Conservation (phyloP, 2,113 vertebrate genomes). For the Martes martes region DNA sequence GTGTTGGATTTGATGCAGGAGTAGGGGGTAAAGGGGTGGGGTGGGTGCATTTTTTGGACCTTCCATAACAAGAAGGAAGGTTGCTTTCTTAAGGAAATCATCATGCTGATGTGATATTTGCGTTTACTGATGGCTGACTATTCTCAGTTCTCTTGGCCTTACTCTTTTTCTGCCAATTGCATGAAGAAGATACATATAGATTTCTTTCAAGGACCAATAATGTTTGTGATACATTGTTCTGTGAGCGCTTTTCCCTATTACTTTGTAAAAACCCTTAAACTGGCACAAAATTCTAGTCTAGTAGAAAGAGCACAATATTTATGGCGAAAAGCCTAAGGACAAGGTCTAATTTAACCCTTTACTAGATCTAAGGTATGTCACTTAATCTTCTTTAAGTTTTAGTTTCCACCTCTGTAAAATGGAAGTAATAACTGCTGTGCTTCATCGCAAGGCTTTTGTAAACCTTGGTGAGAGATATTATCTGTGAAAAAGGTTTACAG, state of each 20-base stretch:
- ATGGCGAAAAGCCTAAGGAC: not conserved
- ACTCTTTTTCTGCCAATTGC: not conserved
- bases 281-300: not conserved
- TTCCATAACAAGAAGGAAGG: not conserved
- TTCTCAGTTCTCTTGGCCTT: not conserved
- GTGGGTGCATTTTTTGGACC: not conserved
- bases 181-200: not conserved
- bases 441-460: not conserved
- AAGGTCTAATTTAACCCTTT: not conserved
- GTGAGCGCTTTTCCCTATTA: not conserved
- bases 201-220: not conserved
- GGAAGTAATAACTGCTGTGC: not conserved
- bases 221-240: not conserved
- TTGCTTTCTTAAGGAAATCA: not conserved
- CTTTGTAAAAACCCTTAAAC: not conserved
- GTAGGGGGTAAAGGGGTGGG: not conserved
- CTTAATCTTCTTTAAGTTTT: not conserved
- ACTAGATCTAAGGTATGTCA: not conserved
- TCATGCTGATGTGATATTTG: not conserved
- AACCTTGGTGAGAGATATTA: not conserved
- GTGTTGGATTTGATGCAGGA: not conserved
- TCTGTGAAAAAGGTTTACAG: not conserved
- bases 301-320: constrained; percentile 11
- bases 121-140: not conserved
- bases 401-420: not conserved